These are phyloP conservation scores for Tautogolabrus adspersus DNA, from an alignment of 2,113 vertebrate species.

Conservation along the genomic window DNA sequence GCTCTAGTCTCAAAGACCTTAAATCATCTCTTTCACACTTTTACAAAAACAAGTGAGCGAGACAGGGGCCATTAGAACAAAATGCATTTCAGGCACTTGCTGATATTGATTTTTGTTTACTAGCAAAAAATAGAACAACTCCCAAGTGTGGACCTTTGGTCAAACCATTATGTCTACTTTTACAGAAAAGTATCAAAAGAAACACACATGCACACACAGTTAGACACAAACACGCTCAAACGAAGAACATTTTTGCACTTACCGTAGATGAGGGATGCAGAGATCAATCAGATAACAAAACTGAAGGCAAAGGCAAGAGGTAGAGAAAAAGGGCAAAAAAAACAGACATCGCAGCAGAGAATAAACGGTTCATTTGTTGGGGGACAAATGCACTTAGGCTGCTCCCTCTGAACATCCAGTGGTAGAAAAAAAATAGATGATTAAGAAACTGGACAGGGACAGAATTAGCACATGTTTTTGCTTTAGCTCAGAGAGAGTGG, in stretches of 20 bases:
- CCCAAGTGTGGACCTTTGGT: constrained; percentile 17
- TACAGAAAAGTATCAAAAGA: constrained; percentile 1
- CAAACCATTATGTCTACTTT: constrained; percentile 48
- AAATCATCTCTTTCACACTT: constrained; percentile 15
- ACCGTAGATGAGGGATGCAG: constrained; percentile 14
- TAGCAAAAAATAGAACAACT: constrained; percentile 49
- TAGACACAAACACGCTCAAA: not conserved
- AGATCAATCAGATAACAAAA: constrained; percentile 48
- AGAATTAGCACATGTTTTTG: not conserved
- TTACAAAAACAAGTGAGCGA: constrained; percentile 14
- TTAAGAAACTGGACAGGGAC: constrained; percentile 30
- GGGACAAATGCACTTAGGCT: constrained; percentile 34
- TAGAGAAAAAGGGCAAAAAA: not conserved
- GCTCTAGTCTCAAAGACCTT: not conserved
- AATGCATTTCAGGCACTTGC: constrained; percentile 45
- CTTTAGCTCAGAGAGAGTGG: constrained; percentile 4
- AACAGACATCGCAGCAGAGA: constrained; percentile 15
- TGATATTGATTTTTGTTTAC: constrained; percentile 65
- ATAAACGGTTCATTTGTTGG: not conserved
- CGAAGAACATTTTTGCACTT: constrained; percentile 1
- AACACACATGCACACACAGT: not conserved
- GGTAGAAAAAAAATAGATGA: constrained; percentile 12
- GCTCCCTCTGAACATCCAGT: constrained; percentile 22
- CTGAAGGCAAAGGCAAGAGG: constrained; percentile 15
- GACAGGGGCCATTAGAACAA: constrained; percentile 47